Percentiles rank a stretch among this genome's conserved stretches.
These are phyloP conservation scores for Leptinotarsa tumamoca DNA, from an alignment of 2,888 invertebrate genomes.

Conservation along the genomic window DNA sequence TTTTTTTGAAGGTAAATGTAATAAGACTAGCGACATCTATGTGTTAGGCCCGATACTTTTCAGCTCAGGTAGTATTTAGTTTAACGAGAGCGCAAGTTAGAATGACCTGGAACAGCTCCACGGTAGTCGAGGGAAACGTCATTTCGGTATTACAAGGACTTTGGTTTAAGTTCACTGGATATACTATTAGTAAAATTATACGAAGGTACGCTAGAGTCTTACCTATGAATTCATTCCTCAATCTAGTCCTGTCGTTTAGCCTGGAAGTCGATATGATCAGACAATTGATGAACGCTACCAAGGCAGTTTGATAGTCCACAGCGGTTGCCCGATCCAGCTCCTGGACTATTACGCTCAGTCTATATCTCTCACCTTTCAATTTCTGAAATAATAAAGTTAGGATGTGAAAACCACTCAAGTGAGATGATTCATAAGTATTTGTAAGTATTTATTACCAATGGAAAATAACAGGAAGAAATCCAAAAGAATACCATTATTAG, in stretches of 20 bases:
- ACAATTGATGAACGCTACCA: conserved; percentile 95
- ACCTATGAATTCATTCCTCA: conserved; percentile 97
- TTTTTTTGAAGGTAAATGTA: too few species aligned
- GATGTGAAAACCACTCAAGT: background rate
- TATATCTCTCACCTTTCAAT: conserved; percentile 88
- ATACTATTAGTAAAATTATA: conserved; percentile 31
- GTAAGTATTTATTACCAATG: too few species aligned
- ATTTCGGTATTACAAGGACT: too few species aligned
- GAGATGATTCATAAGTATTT: too few species aligned
- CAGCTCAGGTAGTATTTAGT: too few species aligned
- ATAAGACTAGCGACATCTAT: too few species aligned
- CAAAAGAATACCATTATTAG: too few species aligned
- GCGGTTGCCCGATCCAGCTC: conserved; percentile 86
- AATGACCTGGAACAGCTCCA: too few species aligned
- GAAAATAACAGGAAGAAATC: too few species aligned
- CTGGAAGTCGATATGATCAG: conserved; percentile 91
- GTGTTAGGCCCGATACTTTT: too few species aligned
- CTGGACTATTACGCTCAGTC: conserved; percentile 87
- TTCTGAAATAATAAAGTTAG: conserved; percentile 70
- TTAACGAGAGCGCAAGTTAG: too few species aligned
- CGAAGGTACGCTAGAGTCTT: conserved; percentile 58
- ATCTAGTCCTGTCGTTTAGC: conserved; percentile 86
- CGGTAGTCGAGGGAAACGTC: too few species aligned
- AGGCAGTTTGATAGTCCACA: conserved; percentile 90
- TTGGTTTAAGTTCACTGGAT: background rate